Evolutionary conservation across 2,797 vertebrate species (phyloP), one percentile per base, ranked within the genome.

Genomic region (Helicolenus hilgendorfi): DNA sequence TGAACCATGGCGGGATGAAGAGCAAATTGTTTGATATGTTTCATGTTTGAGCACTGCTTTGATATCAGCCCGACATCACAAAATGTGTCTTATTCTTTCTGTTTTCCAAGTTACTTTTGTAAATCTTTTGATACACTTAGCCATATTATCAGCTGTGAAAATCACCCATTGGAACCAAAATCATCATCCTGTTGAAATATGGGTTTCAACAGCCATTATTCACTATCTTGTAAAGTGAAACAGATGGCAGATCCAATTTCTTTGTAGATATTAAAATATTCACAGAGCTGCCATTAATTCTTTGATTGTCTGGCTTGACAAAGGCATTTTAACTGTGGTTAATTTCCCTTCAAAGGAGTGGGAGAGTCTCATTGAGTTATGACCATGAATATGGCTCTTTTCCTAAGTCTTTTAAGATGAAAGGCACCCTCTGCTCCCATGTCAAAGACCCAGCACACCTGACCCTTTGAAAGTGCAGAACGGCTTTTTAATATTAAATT

Each of bases 191-290:
- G 62, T 84, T 92, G 81, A 91, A 87, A 91, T 85, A 86, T 83
- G 77, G 69, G 77, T 93, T 93, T 92, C 76, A 58, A 56, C 8
- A 14, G 83, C 55, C 67, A 88, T 93, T 92, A 90, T 85, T 94
- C 81, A 79, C 71, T 60, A 84, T 85, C 83, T 90, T 89, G 84
- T 89, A 85, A 92, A 92, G 81, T 85, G 77, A 92, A 95, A 94
- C 94, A 95, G 91, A 94, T 94, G 93, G 90, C 81, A 73, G 81
- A 91, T 89, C 41, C 55, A 60, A 79, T 89, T 86, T 94, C 92
- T 95, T 93, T 94, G 92, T 94, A 95, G 91, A 92, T 92, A 86
- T 91, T 94, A 93, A 94, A 92, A 96, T 92, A 94, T 96, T 96
- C 92, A 94, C 85, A 68, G 86, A 91, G 89, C 91, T 84, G 83